Percentiles rank a stretch among this genome's conserved stretches.
Conservation (phyloP, 2,113 vertebrate species). For the Butastur rufipennis region DNA sequence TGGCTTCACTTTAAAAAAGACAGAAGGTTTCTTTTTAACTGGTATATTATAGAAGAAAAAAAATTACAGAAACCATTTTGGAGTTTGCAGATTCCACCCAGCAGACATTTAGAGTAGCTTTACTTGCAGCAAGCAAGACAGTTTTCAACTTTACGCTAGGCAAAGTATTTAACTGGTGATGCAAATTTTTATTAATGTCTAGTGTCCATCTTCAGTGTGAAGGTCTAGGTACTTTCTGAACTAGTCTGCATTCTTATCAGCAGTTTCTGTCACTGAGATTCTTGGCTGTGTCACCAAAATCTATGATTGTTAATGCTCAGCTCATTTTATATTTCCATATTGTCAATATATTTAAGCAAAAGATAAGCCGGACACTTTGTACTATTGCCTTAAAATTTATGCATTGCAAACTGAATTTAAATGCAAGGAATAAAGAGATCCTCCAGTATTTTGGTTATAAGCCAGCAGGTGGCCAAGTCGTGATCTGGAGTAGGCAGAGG, state of each 20-base stretch:
- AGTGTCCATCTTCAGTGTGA: background rate
- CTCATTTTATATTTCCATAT: background rate
- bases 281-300: background rate
- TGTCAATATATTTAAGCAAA: background rate
- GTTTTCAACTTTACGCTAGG: background rate
- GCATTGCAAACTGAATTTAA: background rate
- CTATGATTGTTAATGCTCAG: background rate
- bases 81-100: background rate
- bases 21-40: background rate
- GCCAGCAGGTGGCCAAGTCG: background rate
- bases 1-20: background rate
- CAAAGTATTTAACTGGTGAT: background rate
- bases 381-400: background rate
- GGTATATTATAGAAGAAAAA: background rate
- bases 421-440: background rate
- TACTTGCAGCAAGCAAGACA: background rate
- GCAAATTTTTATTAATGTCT: background rate
- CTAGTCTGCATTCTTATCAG: background rate
- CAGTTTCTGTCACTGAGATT: background rate
- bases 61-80: background rate
- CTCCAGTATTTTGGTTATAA: background rate
- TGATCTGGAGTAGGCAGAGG: background rate
- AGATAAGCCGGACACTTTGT: background rate
- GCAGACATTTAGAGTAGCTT: background rate
- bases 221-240: background rate